Base-by-base conservation (phyloP, 2,888 invertebrate genomes). In the Nymphalis polychloros region DNA sequence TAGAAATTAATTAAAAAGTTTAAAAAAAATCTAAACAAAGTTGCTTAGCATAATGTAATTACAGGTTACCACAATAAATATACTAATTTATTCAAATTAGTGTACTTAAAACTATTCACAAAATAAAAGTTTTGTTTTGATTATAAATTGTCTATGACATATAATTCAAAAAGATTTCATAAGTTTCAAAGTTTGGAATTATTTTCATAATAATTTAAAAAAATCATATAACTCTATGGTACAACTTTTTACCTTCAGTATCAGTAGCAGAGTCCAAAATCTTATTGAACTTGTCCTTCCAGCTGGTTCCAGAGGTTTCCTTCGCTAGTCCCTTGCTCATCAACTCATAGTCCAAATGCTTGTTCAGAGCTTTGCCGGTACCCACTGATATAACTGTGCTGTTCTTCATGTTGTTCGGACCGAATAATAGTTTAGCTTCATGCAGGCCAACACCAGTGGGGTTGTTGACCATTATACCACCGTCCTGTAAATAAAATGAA, bases 391-490 rank as follows among this genome's bases (percentile, higher is more conserved):
- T 93, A 0, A 98, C 94, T 78, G 97, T 96, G 27, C 83, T 89
- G 23, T 81, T 79, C 74, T 95, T 95, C 57, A 98, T 91, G 0
- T 94, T 93, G 68, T 92, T 94, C 52, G 95, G 93, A 0, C 97
- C 97, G 96, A 96, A 98, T 59, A 98, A 86, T 48, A 96, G 93
- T 75, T 95, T 95, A 0, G 97, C 96, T 89, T 98, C 98, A 82
- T 97, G 97, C 55, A 98, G 93, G 0, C 97, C 98, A 8, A 98
- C 95, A 3, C 97, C 97, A 16, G 97, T 95, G 0, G 98, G 98
- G 88, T 98, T 98, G 90, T 98, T 98, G 16, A 96, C 95, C 84
- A 97, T 90, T 77, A 97, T 94, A 41, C 98, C 97, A 73, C 96
- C 96, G 88, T 97, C 97, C 95, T 95, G 76, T 10, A n/a, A 65